phyloP scores from a whole-genome alignment of 2,888 invertebrate species.

The Temnothorax ravouxi region DNA sequence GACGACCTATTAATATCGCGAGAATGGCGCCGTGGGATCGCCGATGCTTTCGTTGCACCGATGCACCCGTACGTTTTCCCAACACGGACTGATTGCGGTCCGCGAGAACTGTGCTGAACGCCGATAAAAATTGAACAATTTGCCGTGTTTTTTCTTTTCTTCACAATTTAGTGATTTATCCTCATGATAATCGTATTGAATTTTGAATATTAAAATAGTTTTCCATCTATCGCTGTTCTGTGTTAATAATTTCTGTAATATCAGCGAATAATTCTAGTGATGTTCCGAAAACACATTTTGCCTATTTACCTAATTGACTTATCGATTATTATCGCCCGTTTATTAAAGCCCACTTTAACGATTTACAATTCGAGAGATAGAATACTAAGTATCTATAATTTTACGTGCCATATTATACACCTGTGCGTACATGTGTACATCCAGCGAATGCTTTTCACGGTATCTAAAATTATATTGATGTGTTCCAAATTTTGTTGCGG shows the following conservation, averaged over 20 bases:
- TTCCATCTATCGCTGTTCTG: neutral
- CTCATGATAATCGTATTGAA: neutral
- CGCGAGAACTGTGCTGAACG: constrained; percentile 6
- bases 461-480: neutral
- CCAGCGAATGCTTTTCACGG: neutral
- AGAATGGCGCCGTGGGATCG: constrained; percentile 42
- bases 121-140: constrained; percentile 34
- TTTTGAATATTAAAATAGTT: neutral
- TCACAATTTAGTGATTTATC: constrained; percentile 23
- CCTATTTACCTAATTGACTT: neutral
- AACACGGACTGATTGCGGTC: constrained; percentile 26
- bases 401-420: neutral
- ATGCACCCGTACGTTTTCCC: constrained; percentile 37
- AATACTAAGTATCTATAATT: constrained; percentile 13
- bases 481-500: neutral
- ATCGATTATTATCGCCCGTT: neutral
- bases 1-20: constrained; percentile 62
- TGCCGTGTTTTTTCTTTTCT: neutral
- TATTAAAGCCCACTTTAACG: neutral
- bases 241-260: constrained; percentile 9
- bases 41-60: constrained; percentile 14
- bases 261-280: neutral
- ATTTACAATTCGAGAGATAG: neutral
- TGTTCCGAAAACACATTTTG: constrained; percentile 13
- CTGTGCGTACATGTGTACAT: neutral